Evolutionary conservation across 2,113 vertebrate species (phyloP).

Genomic region (Ptilonorhynchus violaceus): DNA sequence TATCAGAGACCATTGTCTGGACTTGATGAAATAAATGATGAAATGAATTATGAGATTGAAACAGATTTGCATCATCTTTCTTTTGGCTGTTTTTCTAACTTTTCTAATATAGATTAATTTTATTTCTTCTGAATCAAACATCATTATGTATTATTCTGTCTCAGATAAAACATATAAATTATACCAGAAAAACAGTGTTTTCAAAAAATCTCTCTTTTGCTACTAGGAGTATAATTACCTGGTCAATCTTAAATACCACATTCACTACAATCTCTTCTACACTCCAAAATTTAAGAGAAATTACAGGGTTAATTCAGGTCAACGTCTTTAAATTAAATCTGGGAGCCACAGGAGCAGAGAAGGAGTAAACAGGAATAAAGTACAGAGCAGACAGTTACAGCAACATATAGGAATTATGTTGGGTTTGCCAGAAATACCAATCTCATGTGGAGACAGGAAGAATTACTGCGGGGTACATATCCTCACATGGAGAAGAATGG

Average conservation of each 20-base stretch:
- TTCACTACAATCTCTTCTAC: neutral
- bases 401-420: slow-evolving; percentile 25
- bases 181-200: neutral
- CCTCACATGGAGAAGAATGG: neutral
- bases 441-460: slow-evolving; percentile 49
- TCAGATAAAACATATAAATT: neutral
- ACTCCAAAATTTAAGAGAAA: neutral
- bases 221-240: neutral
- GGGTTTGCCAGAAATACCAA: slow-evolving; percentile 44
- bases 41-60: neutral
- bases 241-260: neutral
- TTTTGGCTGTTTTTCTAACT: neutral
- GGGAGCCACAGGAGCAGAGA: neutral
- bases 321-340: neutral
- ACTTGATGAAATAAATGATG: neutral
- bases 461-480: neutral
- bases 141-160: neutral
- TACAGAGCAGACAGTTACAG: neutral
- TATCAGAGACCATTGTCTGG: neutral
- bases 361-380: neutral
- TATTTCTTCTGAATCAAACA: neutral
- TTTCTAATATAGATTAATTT: neutral
- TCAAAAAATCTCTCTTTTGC: neutral
- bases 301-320: slow-evolving; percentile 6
- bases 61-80: neutral